Base-by-base conservation (phyloP, 2,113 vertebrate species). In the Sinocyclocheilus maitianheensis region DNA sequence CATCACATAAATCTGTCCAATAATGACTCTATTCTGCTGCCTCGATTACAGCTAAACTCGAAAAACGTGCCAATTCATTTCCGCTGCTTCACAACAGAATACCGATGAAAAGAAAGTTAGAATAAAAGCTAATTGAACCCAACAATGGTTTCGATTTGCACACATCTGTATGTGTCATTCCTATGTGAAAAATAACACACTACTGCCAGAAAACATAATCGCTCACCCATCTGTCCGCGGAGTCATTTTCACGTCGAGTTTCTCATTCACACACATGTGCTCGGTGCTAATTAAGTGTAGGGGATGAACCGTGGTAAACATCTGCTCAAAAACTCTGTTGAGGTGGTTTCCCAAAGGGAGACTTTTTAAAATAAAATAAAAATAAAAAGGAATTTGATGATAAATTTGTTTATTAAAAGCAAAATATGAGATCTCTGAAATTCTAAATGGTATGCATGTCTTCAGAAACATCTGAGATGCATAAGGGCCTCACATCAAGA, bases 201-300 rank as follows among this genome's bases (percentile, higher is more conserved):
- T 20, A 26, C 18, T 11, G 55, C 60, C 40, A 77, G 16, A 83
- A 37, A 87, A 67, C 71, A 24, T 69, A 30, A 83, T 16, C 11
- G 43, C 46, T 81, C 2, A 20, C 55, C 51, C 67, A 62, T 69
- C 22, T 37, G 48, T 10, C 30, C 24, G 16, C 78, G 4, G 16
- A 82, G 14, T 76, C 60, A 77, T 76, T 87, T 83, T 77, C 63
- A 77, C 72, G 34, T 63, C 11, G 53, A 30, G 69, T 26, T 76
- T 81, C 26, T 71, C 78, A 86, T 81, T 86, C 69, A 86, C 71
- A 82, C 58, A 63, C 48, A 82, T 24, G 79, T 76, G 78, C 58
- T 82, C 9, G 11, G 13, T 43, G 71, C 12, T 63, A 86, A 86
- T 74, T 60, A 62, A 75, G 1, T 51, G 22, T 76, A 76, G n/a